Evolutionary conservation across 2,888 invertebrate genomes (phyloP), one percentile per base, ranked within the genome.

Genomic region (Callyntrura guangdongensis): DNA sequence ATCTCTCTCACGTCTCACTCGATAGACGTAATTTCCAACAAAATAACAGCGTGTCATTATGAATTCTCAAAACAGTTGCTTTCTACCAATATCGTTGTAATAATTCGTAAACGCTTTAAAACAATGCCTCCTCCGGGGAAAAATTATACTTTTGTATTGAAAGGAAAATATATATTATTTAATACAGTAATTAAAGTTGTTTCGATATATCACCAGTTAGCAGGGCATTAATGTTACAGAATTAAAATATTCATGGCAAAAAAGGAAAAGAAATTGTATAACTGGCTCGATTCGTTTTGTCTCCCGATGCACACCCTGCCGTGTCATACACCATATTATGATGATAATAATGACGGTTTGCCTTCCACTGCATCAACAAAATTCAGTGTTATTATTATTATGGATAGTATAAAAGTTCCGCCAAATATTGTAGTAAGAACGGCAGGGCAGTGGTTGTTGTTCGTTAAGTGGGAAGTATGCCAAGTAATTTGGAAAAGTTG

Each of bases 401-500:
- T 27, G 14, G 14, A 36, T 36, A 1, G n/a, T 82, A 53, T 83
- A 83, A 74, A 36, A 86, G 64, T 74, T 59, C 27, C 59, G 69
- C 45, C 77, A 74, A 82, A 84, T 77, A 89, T 81, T 81, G 45
- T 81, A 36, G 53, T 86, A 81, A 81, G 36, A 90, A 86, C 86
- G 77, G 27, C 49, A 67, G 53, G 1, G 61, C 86, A 86, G 90
- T 86, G 90, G 90, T 90, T 86, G 85, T 90, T 81, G 79, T 56
- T 79, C 77, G 82, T 82, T 86, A 77, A 91, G 82, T 91, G 90
- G 90, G 90, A 91, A 86, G 64, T 64, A 77, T 91, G 90, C 90
- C 90, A 91, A 91, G 59, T 87, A 77, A 91, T 91, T 83, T 83
- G 36, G 79, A 69, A 67, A 45, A 89, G 74, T 85, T 77, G 82